phyloP scores from a whole-genome alignment of 2,888 invertebrate species.

The Zele albiditarsus region DNA sequence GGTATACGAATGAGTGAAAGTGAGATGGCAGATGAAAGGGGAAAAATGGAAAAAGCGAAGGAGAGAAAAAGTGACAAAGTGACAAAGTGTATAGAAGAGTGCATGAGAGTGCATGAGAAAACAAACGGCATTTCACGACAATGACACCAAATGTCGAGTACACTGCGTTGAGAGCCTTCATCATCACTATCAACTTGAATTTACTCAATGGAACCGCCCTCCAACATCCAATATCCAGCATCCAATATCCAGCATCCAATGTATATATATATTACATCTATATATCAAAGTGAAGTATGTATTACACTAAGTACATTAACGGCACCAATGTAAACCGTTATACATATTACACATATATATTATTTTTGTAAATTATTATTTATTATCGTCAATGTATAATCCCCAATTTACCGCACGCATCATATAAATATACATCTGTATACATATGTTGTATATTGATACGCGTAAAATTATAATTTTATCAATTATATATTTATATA shows the following conservation, averaged over 20 bases:
- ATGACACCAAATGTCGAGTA: slow-evolving; percentile 70
- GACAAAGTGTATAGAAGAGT: too few species aligned
- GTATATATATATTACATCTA: slow-evolving; percentile 1
- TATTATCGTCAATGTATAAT: too few species aligned
- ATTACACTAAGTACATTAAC: not conserved
- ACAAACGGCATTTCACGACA: slow-evolving; percentile 53
- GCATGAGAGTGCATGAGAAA: too few species aligned
- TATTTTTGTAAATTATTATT: too few species aligned
- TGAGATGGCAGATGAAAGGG: not conserved
- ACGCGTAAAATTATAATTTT: too few species aligned
- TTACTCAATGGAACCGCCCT: not conserved
- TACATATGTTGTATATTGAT: too few species aligned
- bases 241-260: slow-evolving; percentile 10
- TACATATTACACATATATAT: too few species aligned
- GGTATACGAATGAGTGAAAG: not conserved
- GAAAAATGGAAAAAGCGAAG: slow-evolving; percentile 49
- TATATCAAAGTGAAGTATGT: slow-evolving; percentile 17
- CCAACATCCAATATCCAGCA: not conserved
- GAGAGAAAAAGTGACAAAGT: slow-evolving; percentile 7
- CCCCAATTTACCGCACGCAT: too few species aligned
- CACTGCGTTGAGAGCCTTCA: slow-evolving; percentile 28
- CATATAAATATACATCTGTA: too few species aligned
- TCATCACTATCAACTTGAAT: slow-evolving; percentile 25
- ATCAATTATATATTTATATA: too few species aligned
- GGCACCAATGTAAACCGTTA: too few species aligned